These are phyloP conservation scores for Myiothlypis chrysogaster DNA, from an alignment of 2,797 vertebrate genomes.

Conservation along the genomic window DNA sequence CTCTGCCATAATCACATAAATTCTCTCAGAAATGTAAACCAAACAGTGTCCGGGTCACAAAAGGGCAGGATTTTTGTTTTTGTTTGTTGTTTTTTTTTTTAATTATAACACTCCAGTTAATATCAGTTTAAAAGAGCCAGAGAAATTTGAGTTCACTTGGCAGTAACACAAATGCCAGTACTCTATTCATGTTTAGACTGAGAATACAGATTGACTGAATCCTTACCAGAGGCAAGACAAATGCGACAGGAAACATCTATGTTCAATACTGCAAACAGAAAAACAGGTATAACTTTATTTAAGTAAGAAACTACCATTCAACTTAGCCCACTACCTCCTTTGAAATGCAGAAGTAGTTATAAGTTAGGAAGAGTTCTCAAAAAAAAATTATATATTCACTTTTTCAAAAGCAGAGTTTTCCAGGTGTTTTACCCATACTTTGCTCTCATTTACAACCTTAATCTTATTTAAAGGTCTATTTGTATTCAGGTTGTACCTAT, in stretches of 20 bases:
- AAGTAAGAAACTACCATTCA: background rate
- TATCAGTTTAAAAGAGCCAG: background rate
- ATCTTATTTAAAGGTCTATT: background rate
- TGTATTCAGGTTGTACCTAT: background rate
- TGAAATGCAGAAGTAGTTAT: background rate
- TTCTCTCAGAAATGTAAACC: background rate
- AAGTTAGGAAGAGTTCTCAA: background rate
- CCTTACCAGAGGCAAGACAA: background rate
- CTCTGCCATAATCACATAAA: background rate
- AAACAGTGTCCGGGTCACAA: slow-evolving; percentile 1
- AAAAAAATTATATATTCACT: background rate
- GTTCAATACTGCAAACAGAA: background rate
- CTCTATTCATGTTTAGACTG: background rate
- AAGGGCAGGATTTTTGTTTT: background rate
- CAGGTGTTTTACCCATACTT: background rate
- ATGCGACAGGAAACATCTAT: background rate
- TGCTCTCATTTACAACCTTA: background rate
- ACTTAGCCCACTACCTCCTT: background rate
- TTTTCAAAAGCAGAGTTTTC: background rate
- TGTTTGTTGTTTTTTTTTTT: background rate
- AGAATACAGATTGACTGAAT: background rate
- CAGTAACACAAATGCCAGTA: background rate
- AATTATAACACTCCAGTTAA: background rate
- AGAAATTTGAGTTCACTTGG: background rate
- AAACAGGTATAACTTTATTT: background rate